phyloP scores from a whole-genome alignment of 2,113 vertebrate genomes.

The Odobenus rosmarus region DNA sequence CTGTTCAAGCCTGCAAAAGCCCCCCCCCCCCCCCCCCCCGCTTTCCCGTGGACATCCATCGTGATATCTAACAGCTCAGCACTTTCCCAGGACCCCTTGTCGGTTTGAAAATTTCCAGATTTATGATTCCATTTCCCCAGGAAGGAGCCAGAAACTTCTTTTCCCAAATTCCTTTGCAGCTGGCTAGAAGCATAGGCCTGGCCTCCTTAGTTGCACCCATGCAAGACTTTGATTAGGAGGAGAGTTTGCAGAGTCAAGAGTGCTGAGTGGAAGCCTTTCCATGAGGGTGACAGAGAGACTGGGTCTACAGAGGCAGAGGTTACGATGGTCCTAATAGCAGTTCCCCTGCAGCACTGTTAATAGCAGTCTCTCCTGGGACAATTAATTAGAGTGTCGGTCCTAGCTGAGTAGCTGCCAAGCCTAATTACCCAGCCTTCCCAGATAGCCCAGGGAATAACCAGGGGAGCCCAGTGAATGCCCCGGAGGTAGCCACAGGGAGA shows the following conservation, averaged over 20 bases:
- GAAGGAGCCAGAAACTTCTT: not conserved
- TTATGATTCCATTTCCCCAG: not conserved
- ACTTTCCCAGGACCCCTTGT: not conserved
- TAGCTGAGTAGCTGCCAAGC: not conserved
- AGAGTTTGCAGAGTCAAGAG: not conserved
- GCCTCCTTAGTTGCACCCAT: not conserved
- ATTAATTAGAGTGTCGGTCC: not conserved
- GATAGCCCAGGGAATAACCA: not conserved
- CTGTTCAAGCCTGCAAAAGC: not conserved
- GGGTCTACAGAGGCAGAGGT: not conserved
- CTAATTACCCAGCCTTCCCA: not conserved
- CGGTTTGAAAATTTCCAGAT: not conserved
- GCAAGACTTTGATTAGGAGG: not conserved
- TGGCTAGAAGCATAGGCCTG: not conserved
- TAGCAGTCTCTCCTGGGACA: not conserved
- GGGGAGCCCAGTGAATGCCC: not conserved
- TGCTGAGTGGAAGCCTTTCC: not conserved
- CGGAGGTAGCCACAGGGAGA: too few species aligned
- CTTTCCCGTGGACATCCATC: not conserved
- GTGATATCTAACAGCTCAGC: not conserved
- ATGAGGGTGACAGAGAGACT: not conserved
- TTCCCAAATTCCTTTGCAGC: not conserved
- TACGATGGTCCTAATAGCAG: not conserved
- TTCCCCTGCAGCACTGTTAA: accelerated
- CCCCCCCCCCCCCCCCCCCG: too few species aligned